A percentile compares a stretch with the other conserved stretches of the same genome.
Conservation (phyloP, 2,888 invertebrate genomes). For the Ditylenchus weischeri region DNA sequence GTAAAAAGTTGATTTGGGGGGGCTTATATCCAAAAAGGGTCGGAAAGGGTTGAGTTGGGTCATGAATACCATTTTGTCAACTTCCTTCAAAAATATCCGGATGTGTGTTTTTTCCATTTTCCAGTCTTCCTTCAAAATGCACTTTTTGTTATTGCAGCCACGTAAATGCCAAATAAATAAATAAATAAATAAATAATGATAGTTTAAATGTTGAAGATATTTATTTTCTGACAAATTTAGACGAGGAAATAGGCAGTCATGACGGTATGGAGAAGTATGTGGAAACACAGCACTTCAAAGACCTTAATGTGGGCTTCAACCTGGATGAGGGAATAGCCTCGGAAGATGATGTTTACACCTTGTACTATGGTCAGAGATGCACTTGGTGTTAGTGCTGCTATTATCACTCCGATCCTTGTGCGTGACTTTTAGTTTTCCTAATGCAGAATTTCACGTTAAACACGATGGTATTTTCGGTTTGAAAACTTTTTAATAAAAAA, state of each 20-base stretch:
- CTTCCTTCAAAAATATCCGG: neutral
- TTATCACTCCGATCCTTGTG: too few species aligned
- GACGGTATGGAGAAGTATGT: slow-evolving; percentile 79
- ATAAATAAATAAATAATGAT: too few species aligned
- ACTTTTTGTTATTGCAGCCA: neutral
- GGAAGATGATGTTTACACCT: slow-evolving; percentile 58
- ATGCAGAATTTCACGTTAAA: too few species aligned
- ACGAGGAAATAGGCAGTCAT: slow-evolving; percentile 82
- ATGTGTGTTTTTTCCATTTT: neutral
- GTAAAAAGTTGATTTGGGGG: too few species aligned
- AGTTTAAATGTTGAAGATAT: neutral
- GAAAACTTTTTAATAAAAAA: too few species aligned
- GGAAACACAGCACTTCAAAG: slow-evolving; percentile 71
- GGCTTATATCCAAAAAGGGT: too few species aligned
- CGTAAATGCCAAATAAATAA: too few species aligned
- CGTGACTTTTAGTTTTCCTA: too few species aligned
- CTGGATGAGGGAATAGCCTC: slow-evolving; percentile 74
- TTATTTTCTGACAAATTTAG: slow-evolving; percentile 65
- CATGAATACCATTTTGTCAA: too few species aligned
- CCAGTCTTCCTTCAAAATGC: neutral
- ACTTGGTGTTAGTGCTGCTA: slow-evolving; percentile 74
- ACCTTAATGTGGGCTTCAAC: slow-evolving; percentile 76
- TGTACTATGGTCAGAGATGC: slow-evolving; percentile 66
- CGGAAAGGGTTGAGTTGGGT: too few species aligned
- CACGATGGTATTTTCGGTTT: too few species aligned